Percentiles rank a stretch among this genome's conserved stretches.
phyloP scores from a whole-genome alignment of 2,888 invertebrate species.

The Antheraea yamamai region DNA sequence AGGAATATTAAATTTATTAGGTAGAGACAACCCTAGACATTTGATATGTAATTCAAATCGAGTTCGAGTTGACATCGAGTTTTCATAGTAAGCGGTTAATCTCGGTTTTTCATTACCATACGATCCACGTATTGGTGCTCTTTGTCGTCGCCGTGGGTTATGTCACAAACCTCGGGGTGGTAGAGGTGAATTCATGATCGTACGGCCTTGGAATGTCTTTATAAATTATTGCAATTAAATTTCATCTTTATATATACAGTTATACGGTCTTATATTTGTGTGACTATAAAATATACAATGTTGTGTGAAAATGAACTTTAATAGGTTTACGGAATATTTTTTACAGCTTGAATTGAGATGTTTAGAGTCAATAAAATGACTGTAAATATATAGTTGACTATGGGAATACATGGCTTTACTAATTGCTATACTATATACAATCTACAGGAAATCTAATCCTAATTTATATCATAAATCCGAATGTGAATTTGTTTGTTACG shows the following conservation, averaged over 20 bases:
- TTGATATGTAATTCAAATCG: slow-evolving; percentile 52
- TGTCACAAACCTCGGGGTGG: slow-evolving; percentile 38
- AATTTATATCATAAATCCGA: too few relatives aligned
- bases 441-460: too few relatives aligned
- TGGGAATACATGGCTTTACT: too few relatives aligned
- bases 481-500: too few relatives aligned
- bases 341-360: too few relatives aligned
- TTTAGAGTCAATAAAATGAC: too few relatives aligned
- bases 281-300: background rate
- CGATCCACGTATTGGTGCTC: slow-evolving; percentile 30
- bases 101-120: slow-evolving; percentile 52
- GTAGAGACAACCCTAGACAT: slow-evolving; percentile 9
- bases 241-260: background rate
- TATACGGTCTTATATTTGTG: background rate
- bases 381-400: too few relatives aligned
- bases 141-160: slow-evolving; percentile 40
- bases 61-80: slow-evolving; percentile 50
- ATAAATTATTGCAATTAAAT: slow-evolving; percentile 12
- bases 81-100: slow-evolving; percentile 49
- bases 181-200: slow-evolving; percentile 29
- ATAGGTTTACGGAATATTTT: too few relatives aligned
- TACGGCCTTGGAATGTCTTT: slow-evolving; percentile 25
- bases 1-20: background rate
- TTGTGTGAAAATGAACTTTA: too few relatives aligned
- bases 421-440: too few relatives aligned